phyloP scores from a whole-genome alignment of 1,140 invertebrate species.

The Camponotus floridanus region DNA sequence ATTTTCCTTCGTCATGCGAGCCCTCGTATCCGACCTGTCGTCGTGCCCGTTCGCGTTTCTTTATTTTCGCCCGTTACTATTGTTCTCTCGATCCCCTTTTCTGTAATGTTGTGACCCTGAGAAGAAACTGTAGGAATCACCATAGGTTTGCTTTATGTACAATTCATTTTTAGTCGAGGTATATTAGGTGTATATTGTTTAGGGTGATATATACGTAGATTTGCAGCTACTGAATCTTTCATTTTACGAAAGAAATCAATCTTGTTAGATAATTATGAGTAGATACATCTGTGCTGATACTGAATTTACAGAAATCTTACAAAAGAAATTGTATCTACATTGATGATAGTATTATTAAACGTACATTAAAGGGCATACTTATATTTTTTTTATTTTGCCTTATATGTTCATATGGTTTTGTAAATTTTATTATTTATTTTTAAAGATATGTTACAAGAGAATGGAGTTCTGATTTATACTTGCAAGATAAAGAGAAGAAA shows the following conservation, averaged over 20 bases:
- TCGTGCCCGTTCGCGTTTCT: not conserved
- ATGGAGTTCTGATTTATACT: not conserved
- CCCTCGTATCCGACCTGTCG: slow-evolving; percentile 12
- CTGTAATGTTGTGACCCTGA: not conserved
- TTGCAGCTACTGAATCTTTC: not conserved
- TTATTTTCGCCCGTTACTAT: not conserved
- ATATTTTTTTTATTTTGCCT: not conserved
- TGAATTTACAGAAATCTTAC: not conserved
- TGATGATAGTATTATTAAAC: slow-evolving; percentile 1
- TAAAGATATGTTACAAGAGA: slow-evolving; percentile 60
- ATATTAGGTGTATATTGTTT: not conserved
- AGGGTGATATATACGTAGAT: not conserved
- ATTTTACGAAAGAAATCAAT: not conserved
- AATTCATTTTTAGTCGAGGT: not conserved
- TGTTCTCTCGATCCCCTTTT: no score
- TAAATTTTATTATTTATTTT: slow-evolving; percentile 31
- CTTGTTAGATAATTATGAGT: not conserved
- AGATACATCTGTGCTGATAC: not conserved
- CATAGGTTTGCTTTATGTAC: not conserved
- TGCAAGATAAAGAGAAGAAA: slow-evolving; percentile 3
- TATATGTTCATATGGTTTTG: not conserved
- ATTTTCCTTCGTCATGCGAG: slow-evolving; percentile 21
- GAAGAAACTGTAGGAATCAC: not conserved
- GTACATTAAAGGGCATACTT: not conserved
- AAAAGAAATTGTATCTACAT: not conserved